Base-by-base conservation (phyloP, 2,888 invertebrate genomes). In the Polydesmus complanatus region DNA sequence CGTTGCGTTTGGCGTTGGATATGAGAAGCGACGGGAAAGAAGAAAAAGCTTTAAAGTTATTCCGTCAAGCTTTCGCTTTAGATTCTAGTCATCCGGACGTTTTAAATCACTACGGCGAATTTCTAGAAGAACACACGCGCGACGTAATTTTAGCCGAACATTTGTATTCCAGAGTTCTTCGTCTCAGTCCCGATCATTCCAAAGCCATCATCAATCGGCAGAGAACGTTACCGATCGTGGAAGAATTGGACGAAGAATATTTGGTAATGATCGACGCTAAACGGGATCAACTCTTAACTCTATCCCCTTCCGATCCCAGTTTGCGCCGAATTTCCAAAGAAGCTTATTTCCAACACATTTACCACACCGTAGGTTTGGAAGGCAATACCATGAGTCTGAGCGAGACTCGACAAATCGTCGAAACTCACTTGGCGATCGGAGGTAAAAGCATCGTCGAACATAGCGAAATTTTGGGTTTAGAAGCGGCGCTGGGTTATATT, bases 311-410 rank as follows among this genome's bases (percentile, higher is more conserved):
- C 50, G 85, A 85, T 73, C 80, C 86, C 0, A 88, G 90, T 3
- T 77, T 95, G 66, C 79, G 89, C 58, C 81, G 90, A 69, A 88
- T 92, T 2, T 94, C 94, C 70, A 89, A 88, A 71, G 95, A 96
- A 74, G 92, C 92, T 1, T 97, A 95, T 73, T 95, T 92, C 73
- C 75, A 78, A 66, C 73, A 75, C 65, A 62, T 64, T 70, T 94
- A 95, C 74, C 96, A 97, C 71, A 93, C 95, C 0, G 94, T 93
- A 22, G 96, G 91, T 25, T 93, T 97, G 65, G 97, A 97, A 76
- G 96, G 96, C 0, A 97, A 97, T 71, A 96, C 96, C 0, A 89
- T 98, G 86, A 88, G 90, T 1, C 77, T 97, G 51, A 84, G 87
- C 23, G 92, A 97, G 73, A 90, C 96, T 0, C 80, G 94, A 65